Evolutionary conservation across 1,140 invertebrate genomes (phyloP).

Genomic region (Bactericera cockerelli): DNA sequence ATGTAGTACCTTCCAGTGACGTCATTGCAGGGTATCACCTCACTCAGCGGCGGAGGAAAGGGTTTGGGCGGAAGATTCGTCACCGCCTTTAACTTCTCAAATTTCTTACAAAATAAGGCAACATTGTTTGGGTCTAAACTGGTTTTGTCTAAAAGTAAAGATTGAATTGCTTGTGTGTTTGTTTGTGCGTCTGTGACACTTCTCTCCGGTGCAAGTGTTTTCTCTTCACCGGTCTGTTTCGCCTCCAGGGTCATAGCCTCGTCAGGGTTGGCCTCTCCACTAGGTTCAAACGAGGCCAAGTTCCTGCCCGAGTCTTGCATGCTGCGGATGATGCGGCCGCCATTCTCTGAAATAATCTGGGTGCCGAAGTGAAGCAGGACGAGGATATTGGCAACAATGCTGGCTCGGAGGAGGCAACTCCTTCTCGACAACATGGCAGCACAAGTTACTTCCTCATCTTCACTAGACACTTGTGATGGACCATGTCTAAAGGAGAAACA

Average conservation of each 20-base stretch:
- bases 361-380: slow-evolving; percentile 2
- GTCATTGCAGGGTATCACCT: slow-evolving; percentile 45
- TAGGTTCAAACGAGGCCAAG: slow-evolving; percentile 7
- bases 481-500: too few relatives aligned
- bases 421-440: background rate
- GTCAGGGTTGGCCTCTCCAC: too few relatives aligned
- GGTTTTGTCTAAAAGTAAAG: slow-evolving; percentile 7
- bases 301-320: background rate
- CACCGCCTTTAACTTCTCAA: slow-evolving; percentile 20
- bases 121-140: background rate
- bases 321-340: background rate
- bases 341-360: background rate
- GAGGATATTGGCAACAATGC: background rate
- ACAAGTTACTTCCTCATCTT: too few relatives aligned
- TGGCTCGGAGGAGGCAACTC: background rate
- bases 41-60: slow-evolving; percentile 28
- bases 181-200: too few relatives aligned
- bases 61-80: slow-evolving; percentile 23
- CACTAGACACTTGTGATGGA: too few relatives aligned
- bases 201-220: too few relatives aligned
- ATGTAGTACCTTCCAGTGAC: slow-evolving; percentile 42
- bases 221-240: too few relatives aligned
- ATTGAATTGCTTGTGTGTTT: slow-evolving; percentile 2
- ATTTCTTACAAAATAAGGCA: slow-evolving; percentile 3
- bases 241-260: too few relatives aligned